Conservation (phyloP, 2,113 vertebrate species). For the Ceratotherium simum region DNA sequence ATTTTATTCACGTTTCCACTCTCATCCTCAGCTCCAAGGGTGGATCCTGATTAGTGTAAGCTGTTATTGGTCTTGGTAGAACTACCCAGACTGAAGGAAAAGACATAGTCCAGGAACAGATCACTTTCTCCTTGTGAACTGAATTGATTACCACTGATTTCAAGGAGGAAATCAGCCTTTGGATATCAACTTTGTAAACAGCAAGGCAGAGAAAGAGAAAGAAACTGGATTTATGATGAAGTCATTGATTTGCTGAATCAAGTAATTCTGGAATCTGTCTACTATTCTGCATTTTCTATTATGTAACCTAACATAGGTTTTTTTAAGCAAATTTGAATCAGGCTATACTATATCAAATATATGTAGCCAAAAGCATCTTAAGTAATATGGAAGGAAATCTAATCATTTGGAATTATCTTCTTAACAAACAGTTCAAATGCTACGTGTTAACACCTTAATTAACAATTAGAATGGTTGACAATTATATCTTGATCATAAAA, state of each 20-base stretch:
- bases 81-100: slow-evolving; percentile 6
- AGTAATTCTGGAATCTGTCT: not conserved
- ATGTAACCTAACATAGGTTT: not conserved
- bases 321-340: slow-evolving; percentile 19
- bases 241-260: not conserved
- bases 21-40: not conserved
- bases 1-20: slow-evolving; percentile 7
- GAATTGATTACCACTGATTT: not conserved
- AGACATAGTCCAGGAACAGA: not conserved
- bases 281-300: not conserved
- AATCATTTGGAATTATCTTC: slow-evolving; percentile 35
- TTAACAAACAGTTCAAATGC: slow-evolving; percentile 25
- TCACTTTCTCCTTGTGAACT: not conserved
- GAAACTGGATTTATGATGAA: not conserved
- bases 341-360: slow-evolving; percentile 3
- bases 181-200: not conserved
- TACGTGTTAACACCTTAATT: not conserved
- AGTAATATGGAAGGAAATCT: not conserved
- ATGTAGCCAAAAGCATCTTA: slow-evolving; percentile 18
- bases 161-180: not conserved
- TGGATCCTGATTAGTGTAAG: not conserved
- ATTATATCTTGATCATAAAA: not conserved
- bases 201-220: not conserved
- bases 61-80: not conserved
- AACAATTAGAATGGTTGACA: slow-evolving; percentile 34